Evolutionary conservation across 2,797 vertebrate species (phyloP).

Genomic region (Danionella dracula): DNA sequence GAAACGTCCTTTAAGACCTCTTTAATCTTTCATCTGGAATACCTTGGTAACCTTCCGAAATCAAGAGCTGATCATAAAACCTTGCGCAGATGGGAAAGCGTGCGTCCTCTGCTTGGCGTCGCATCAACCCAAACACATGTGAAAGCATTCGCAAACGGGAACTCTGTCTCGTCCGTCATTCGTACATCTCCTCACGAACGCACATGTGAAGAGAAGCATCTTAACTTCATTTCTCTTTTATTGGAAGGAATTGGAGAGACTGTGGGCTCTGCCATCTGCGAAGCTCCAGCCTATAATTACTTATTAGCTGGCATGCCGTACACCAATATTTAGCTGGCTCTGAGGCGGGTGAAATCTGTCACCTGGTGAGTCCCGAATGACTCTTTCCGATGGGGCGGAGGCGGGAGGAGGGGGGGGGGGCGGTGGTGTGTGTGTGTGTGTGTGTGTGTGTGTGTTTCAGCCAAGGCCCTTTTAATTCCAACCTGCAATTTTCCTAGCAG

Average conservation of each 20-base stretch:
- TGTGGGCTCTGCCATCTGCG: conserved; percentile 45
- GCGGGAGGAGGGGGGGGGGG: conserved; percentile 1
- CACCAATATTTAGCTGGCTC: conserved; percentile 44
- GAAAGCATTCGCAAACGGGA: too few relatives aligned
- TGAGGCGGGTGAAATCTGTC: conserved; percentile 43
- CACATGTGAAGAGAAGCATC: conserved; percentile 13
- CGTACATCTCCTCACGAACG: conserved; percentile 20
- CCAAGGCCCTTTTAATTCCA: conserved; percentile 32
- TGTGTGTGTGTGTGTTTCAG: too few relatives aligned
- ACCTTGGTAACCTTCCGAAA: too few relatives aligned
- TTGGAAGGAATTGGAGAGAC: conserved; percentile 34
- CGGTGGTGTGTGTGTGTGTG: too few relatives aligned
- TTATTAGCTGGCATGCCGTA: conserved; percentile 46
- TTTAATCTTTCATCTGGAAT: too few relatives aligned
- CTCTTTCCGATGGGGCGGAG: conserved; percentile 37
- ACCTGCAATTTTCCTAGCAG: conserved; percentile 29
- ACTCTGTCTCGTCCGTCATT: neutral
- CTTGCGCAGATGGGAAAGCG: too few relatives aligned
- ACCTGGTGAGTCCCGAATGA: conserved; percentile 34
- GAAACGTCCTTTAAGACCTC: too few relatives aligned
- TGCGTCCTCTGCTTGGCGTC: too few relatives aligned
- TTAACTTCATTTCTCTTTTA: conserved; percentile 40
- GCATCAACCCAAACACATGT: too few relatives aligned
- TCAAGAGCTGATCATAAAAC: too few relatives aligned
- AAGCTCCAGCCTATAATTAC: conserved; percentile 45